Evolutionary conservation across 2,888 invertebrate genomes (phyloP).

Genomic region (Oxystoma pomonae): DNA sequence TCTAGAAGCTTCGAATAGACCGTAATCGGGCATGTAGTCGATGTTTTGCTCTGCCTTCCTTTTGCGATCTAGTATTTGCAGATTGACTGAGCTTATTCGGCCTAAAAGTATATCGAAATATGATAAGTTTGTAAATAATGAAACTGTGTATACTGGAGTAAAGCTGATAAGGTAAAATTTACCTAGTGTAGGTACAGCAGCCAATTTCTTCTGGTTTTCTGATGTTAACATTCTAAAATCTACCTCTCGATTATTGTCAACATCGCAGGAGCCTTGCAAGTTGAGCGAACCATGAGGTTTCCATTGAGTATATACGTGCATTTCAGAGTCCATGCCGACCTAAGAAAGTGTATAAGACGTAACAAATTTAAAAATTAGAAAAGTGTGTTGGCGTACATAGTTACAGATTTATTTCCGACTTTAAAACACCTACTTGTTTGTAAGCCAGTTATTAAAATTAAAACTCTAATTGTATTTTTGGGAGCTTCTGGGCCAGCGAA

Average conservation of each 20-base stretch:
- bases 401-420: too few species aligned
- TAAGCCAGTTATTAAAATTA: too few species aligned
- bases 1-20: slow-evolving; percentile 93
- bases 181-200: slow-evolving; percentile 66
- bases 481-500: too few species aligned
- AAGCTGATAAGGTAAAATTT: neutral
- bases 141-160: too few species aligned
- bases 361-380: too few species aligned
- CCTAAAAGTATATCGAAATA: too few species aligned
- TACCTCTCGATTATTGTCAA: slow-evolving; percentile 52
- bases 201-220: slow-evolving; percentile 58
- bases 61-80: slow-evolving; percentile 72
- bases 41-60: slow-evolving; percentile 51
- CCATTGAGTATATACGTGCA: slow-evolving; percentile 99
- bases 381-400: too few species aligned
- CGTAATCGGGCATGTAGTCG: slow-evolving; percentile 90
- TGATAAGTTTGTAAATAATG: too few species aligned
- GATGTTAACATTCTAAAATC: slow-evolving; percentile 64
- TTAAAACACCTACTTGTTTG: too few species aligned
- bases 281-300: slow-evolving; percentile 58
- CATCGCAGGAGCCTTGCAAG: slow-evolving; percentile 9
- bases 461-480: too few species aligned
- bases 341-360: too few species aligned
- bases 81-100: slow-evolving; percentile 78
- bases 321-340: slow-evolving; percentile 98